Base-by-base conservation (phyloP, 2,888 invertebrate species). In the Drosophila falleni region DNA sequence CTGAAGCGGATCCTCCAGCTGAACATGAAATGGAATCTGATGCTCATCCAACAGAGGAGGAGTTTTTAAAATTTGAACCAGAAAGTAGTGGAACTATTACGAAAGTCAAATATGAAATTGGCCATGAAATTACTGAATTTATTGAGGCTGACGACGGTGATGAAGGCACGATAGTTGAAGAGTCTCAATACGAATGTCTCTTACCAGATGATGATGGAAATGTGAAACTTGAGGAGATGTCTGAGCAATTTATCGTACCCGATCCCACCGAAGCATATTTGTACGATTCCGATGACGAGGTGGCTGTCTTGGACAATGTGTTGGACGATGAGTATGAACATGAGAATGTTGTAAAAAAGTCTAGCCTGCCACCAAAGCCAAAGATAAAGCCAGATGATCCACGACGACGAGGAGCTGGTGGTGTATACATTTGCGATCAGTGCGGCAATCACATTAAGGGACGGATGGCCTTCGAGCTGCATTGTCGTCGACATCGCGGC, bases 401-500 rank as follows among this genome's bases (percentile, higher is more conserved):
- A 5, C 78, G 84, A 3, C 68, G 87, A 0, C 66, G 84, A 0
- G 89, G 89, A 11, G 74, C 89, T 9, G 84, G 84, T 4, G 88
- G 87, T 9, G 67, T 89, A 2, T 84, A 87, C 41, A 88, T 86
- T 13, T 86, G 86, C 50, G 86, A 86, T 33, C 86, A 87, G 51
- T 86, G 86, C 16, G 86, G 86, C 11, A 86, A 89, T 56, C 88
- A 88, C 41, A 76, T 88, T 6, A 85, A 82, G 35, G 89, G 83
- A 6, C 83, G 88, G 26, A 87, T 87, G 86, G 88, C 86, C 5
- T 86, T 86, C 11, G 86, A 88, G 19, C 46, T 89, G 3, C 86
- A 86, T 29, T 89, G 89, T 5, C 89, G 89, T 15, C 82, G 86
- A 0, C 86, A 86, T 66, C 86, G 88, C 2, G 86, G 86, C 5